phyloP scores from a whole-genome alignment of 1,140 invertebrate genomes.

The Eumeta japonica region DNA sequence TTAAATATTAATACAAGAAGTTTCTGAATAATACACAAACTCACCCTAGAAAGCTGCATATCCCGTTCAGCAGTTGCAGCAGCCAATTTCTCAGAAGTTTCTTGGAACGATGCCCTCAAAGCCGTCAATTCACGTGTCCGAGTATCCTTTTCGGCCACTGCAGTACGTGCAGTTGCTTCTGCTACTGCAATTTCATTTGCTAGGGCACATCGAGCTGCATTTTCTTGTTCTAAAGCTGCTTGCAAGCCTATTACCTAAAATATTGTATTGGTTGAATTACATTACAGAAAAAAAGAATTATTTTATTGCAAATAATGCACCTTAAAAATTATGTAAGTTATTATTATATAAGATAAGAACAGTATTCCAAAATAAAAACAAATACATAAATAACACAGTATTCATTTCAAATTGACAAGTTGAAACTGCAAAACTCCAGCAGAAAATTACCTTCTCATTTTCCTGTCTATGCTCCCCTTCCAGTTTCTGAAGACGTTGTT shows the following conservation, averaged over 20 bases:
- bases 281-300: constrained; percentile 4
- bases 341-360: neutral
- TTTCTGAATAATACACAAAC: constrained; percentile 13
- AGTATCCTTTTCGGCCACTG: constrained; percentile 36
- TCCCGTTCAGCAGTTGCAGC: constrained; percentile 37
- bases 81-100: constrained; percentile 38
- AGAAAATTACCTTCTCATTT: constrained; percentile 70
- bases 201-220: constrained; percentile 59
- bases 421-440: no score
- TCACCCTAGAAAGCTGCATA: constrained; percentile 40
- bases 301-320: neutral
- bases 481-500: constrained; percentile 84
- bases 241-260: constrained; percentile 68
- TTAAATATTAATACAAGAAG: neutral
- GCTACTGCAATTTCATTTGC: constrained; percentile 38
- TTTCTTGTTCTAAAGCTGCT: constrained; percentile 87
- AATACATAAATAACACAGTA: constrained; percentile 4
- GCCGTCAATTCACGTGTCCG: constrained; percentile 31
- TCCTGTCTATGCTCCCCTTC: constrained; percentile 88
- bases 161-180: constrained; percentile 36
- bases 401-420: no score
- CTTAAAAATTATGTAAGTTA: neutral
- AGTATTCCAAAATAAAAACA: constrained; percentile 2
- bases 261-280: constrained; percentile 7
- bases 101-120: constrained; percentile 35